Evolutionary conservation across 2,113 vertebrate genomes (phyloP), one percentile per base, ranked within the genome.

Genomic region (Ancistrus triradiatus): DNA sequence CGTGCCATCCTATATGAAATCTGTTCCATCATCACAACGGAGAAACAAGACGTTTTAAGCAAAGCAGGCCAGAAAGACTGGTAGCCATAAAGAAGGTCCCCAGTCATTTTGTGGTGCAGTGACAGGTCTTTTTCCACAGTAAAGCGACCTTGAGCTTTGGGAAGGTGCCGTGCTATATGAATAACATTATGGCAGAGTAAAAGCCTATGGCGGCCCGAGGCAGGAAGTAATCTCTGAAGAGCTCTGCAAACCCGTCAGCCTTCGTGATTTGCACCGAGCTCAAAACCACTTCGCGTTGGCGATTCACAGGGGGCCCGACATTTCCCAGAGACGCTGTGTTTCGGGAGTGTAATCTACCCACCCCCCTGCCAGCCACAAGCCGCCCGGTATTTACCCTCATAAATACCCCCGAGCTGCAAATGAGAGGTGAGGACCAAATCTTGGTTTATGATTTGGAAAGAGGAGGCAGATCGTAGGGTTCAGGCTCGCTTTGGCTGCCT

Each of bases 401-500:
- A 21, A 51, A 49, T 49, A 48, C 59, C 53, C 35, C 19, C n/a
- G n/a, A n/a, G n/a, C n/a, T 42, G 55, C 43, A 40, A 42, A 11
- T 28, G 6, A 8, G 48, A 6, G 35, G 15, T n/a, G n/a, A n/a
- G n/a, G n/a, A n/a, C n/a, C n/a, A n/a, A n/a, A n/a, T n/a, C n/a
- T n/a, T n/a, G n/a, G n/a, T n/a, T n/a, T n/a, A n/a, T n/a, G n/a
- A n/a, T n/a, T n/a, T n/a, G n/a, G n/a, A n/a, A n/a, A n/a, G n/a
- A n/a, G n/a, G n/a, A n/a, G n/a, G n/a, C n/a, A n/a, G n/a, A n/a
- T n/a, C n/a, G 55, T 66, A 74, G 67, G 55, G 72, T 75, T 70
- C 70, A 81, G 75, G 77, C 69, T 78, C 78, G n/a, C 70, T 81
- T 79, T 78, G 72, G 70, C 72, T 70, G 72, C 67, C 58, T 66